Conservation (phyloP, 2,888 invertebrate species). For the Cheilosia scutellata region DNA sequence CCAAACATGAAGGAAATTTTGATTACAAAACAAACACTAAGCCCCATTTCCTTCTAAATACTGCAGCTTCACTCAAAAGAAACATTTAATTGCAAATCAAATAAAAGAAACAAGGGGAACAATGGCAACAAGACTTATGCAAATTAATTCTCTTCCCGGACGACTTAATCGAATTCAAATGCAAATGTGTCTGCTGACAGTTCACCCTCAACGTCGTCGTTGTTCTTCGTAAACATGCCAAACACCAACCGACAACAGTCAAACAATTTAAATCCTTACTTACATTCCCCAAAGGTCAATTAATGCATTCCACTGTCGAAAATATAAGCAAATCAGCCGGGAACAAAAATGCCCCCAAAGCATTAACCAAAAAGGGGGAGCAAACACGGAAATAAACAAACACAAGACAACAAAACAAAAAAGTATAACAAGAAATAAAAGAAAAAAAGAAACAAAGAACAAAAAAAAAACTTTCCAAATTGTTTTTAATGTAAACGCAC, state of each 20-base stretch:
- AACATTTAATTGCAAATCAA: constrained; percentile 74
- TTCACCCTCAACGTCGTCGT: constrained; percentile 29
- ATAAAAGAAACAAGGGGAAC: constrained; percentile 63
- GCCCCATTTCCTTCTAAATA: constrained; percentile 46
- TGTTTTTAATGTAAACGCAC: constrained; percentile 75
- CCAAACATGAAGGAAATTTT: constrained; percentile 38
- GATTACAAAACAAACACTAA: constrained; percentile 56
- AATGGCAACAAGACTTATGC: constrained; percentile 66
- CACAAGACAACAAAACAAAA: constrained; percentile 57
- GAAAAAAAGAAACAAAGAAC: constrained; percentile 8
- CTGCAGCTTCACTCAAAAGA: constrained; percentile 38
- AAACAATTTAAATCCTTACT: constrained; percentile 76
- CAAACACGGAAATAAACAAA: constrained; percentile 70
- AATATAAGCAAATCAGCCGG: neutral
- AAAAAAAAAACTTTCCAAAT: constrained; percentile 64
- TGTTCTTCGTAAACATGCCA: constrained; percentile 32
- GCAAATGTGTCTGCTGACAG: constrained; percentile 64
- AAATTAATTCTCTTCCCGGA: constrained; percentile 70
- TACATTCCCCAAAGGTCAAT: constrained; percentile 76
- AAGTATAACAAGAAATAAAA: constrained; percentile 44
- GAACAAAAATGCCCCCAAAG: constrained; percentile 37
- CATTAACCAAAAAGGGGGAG: constrained; percentile 42
- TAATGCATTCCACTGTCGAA: constrained; percentile 69
- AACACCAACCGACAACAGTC: constrained; percentile 69
- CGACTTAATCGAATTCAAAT: constrained; percentile 75